Percentiles rank a stretch among this genome's conserved stretches.
Evolutionary conservation across 2,888 invertebrate species (phyloP).

Genomic region (Mayetiola destructor): DNA sequence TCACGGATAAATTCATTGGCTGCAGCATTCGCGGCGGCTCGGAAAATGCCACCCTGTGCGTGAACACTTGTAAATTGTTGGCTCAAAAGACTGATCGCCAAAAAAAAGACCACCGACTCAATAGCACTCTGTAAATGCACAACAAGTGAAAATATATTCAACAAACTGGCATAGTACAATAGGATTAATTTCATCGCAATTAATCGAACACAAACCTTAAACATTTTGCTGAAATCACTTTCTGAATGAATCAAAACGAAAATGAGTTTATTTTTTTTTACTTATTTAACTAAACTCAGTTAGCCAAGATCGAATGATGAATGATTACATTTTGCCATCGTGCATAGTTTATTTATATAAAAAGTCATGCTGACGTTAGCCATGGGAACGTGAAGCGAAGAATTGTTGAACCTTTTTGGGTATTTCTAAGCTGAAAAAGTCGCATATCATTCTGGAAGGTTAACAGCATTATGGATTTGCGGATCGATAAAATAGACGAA

Average conservation of each 20-base stretch:
- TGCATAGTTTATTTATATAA: no score
- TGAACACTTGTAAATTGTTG: neutral
- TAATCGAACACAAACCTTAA: conserved; percentile 1
- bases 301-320: no score
- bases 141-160: neutral
- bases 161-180: neutral
- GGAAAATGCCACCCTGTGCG: neutral
- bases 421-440: no score
- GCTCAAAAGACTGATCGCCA: neutral
- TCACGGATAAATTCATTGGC: neutral
- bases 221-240: neutral
- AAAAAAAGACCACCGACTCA: neutral
- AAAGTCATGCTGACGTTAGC: no score
- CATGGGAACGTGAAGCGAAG: no score
- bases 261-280: neutral
- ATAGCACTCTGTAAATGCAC: neutral
- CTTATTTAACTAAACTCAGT: neutral
- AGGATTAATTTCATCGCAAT: neutral
- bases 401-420: no score
- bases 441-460: no score
- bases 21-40: neutral
- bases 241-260: neutral
- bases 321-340: no score
- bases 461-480: no score
- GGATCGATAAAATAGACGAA: no score